These are phyloP conservation scores for Stenurella melanura DNA, from an alignment of 2,888 invertebrate genomes.

Conservation along the genomic window DNA sequence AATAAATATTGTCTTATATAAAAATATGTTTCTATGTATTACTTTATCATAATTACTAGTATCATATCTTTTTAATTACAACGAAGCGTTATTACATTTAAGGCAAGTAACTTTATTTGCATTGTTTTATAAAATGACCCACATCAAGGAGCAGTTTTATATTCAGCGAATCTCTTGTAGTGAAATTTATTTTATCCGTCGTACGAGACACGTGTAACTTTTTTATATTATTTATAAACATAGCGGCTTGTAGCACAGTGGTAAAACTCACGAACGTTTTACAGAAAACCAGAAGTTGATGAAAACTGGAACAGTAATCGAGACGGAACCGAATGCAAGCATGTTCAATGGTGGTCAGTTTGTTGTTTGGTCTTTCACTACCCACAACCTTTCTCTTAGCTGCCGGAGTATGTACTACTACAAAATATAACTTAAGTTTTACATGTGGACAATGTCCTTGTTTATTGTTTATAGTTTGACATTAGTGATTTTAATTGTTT, in stretches of 20 bases:
- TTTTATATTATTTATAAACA: not conserved
- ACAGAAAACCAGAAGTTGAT: constrained; percentile 5
- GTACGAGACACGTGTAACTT: not conserved
- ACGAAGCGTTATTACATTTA: too few relatives aligned
- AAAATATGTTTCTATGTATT: too few relatives aligned
- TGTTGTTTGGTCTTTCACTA: constrained; percentile 21
- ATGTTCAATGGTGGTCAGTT: constrained; percentile 11
- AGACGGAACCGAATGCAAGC: constrained; percentile 7
- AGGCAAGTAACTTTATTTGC: not conserved
- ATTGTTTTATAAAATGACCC: not conserved
- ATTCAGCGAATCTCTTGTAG: not conserved
- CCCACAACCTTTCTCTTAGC: constrained; percentile 23
- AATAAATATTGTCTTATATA: too few relatives aligned
- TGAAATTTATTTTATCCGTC: not conserved
- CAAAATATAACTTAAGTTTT: not conserved
- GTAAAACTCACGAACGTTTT: not conserved
- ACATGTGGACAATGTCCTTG: constrained; percentile 14
- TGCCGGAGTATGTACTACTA: not conserved
- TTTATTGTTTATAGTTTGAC: not conserved
- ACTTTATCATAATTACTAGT: too few relatives aligned
- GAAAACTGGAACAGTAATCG: constrained; percentile 29
- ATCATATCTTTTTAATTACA: too few relatives aligned
- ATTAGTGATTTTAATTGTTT: constrained; percentile 18
- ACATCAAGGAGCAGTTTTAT: not conserved
- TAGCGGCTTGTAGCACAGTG: not conserved